A percentile compares a stretch with the other conserved stretches of the same genome.
Evolutionary conservation across 1,140 invertebrate species (phyloP).

Genomic region (Wiebesia pumilae): DNA sequence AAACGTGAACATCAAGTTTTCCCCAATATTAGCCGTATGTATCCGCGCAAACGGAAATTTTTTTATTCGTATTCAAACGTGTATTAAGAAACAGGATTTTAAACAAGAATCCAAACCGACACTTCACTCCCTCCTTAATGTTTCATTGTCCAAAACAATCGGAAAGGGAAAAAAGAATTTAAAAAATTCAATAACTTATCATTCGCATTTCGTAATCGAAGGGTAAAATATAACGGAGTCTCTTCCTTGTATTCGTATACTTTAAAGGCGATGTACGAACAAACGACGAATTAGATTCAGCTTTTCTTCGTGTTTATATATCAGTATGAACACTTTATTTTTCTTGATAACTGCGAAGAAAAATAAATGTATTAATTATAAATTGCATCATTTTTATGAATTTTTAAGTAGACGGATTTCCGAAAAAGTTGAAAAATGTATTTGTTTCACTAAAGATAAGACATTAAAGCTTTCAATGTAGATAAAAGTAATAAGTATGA

Average conservation of each 20-base stretch:
- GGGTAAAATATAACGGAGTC: not conserved
- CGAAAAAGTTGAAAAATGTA: not conserved
- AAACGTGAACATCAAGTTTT: not conserved
- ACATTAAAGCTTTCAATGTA: no score
- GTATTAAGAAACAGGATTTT: not conserved
- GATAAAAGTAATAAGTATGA: no score
- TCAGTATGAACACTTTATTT: not conserved
- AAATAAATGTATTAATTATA: not conserved
- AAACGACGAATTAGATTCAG: slow-evolving; percentile 6
- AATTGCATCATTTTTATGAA: not conserved
- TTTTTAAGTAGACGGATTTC: not conserved
- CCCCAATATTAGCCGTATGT: not conserved
- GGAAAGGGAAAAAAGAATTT: slow-evolving; percentile 39
- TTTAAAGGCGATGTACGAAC: not conserved
- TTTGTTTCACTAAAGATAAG: not conserved
- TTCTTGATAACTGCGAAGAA: not conserved
- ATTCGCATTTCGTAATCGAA: not conserved
- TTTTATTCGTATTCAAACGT: slow-evolving; percentile 47
- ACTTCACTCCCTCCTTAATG: slow-evolving; percentile 19
- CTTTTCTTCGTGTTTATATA: not conserved
- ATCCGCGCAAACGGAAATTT: slow-evolving; percentile 41
- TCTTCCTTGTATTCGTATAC: slow-evolving; percentile 13
- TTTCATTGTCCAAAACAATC: slow-evolving; percentile 24
- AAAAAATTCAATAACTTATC: slow-evolving; percentile 35
- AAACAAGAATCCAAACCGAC: slow-evolving; percentile 6